Base-by-base conservation (phyloP, 2,888 invertebrate genomes). In the Macrosoma leucophasiata region DNA sequence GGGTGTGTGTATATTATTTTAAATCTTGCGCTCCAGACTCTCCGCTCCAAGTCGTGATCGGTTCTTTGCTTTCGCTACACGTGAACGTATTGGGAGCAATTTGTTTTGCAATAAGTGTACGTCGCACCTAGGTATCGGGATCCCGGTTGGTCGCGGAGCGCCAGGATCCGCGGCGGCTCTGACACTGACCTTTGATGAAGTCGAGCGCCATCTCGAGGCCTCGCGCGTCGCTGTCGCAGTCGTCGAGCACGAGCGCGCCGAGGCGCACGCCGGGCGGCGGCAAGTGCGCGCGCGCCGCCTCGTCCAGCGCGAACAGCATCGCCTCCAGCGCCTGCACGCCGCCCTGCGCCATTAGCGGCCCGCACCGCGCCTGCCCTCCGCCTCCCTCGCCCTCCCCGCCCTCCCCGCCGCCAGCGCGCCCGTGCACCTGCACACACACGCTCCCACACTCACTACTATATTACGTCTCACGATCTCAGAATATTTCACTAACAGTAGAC, bases 151-250 rank as follows among this genome's bases (percentile, higher is more conserved):
- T 14, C 8, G 13, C 6, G 13, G n/a, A 4, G 10, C 2, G 8
- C 6, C 12, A 13, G 3, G 14, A 8, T 12, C 17, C 17, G 17
- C 17, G 17, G 26, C 10, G 26, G 26, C 13, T 12, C 13, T 13
- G 8, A 8, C 14, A 13, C 14, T 26, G 13, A 95, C 95, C 95
- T 88, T 95, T 93, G 49, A 96, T 96, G 67, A 96, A 96, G 71
- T 95, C 95, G 24, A 96, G 92, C 1, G 95, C 94, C 90, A 95
- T 95, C 72, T 96, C 95, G 30, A 96, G 85, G 0, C 95, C 96
- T 59, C 95, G 94, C 4, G 95, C 95, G 68, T 96, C 96, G 74
- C 93, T 92, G 76, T 96, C 96, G 69, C 96, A 96, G 77, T 96
- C 96, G 66, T 96, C 96, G 26, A 96, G 88, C 41, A 96, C 91